phyloP scores from a whole-genome alignment of 2,113 vertebrate species.

The Burhinus oedicnemus region DNA sequence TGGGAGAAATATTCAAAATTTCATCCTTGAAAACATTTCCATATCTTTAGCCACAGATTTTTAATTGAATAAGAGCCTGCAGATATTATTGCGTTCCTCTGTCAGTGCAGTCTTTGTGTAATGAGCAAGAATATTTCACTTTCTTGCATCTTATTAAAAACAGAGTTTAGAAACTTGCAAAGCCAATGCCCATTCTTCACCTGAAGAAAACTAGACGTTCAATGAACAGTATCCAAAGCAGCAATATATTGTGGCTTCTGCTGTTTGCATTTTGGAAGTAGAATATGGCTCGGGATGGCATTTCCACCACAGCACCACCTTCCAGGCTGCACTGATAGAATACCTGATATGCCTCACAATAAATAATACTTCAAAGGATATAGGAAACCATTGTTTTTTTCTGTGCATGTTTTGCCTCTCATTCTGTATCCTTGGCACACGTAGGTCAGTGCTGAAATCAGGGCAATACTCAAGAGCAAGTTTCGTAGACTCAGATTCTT shows the following conservation, averaged over 20 bases:
- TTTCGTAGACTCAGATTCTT: slow-evolving; percentile 25
- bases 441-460: not conserved
- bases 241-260: not conserved
- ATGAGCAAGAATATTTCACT: not conserved
- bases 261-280: not conserved
- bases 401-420: not conserved
- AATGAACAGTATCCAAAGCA: not conserved
- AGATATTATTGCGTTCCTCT: not conserved
- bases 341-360: not conserved
- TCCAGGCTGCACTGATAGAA: not conserved
- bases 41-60: not conserved
- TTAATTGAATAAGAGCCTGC: not conserved
- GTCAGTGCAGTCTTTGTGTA: not conserved
- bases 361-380: not conserved
- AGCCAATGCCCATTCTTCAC: not conserved
- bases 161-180: not conserved
- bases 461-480: not conserved
- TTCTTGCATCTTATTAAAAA: not conserved
- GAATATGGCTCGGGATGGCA: not conserved
- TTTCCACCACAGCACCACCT: not conserved
- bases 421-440: not conserved
- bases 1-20: not conserved
- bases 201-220: not conserved
- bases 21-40: not conserved
- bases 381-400: not conserved